Percentiles rank a stretch among this genome's conserved stretches.
phyloP scores from a whole-genome alignment of 2,113 vertebrate genomes.

The Eptatretus burgeri region DNA sequence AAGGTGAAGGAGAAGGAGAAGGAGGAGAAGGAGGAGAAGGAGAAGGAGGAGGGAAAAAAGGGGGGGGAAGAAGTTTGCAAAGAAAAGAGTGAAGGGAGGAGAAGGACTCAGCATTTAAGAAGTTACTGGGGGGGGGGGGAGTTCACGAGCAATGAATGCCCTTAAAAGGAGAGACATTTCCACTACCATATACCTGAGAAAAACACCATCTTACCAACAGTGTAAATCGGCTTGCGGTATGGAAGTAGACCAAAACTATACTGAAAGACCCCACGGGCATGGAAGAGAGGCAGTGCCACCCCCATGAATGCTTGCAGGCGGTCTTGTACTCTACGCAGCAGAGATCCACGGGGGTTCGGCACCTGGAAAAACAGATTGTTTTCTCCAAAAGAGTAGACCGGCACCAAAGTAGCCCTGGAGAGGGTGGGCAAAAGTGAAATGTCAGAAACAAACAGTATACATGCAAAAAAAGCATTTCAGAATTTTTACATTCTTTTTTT shows the following conservation, averaged over 20 bases:
- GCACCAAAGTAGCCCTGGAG: slow-evolving; percentile 33
- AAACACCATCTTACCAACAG: slow-evolving; percentile 32
- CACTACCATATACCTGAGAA: no score
- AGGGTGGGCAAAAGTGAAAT: background rate
- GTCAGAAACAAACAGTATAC: background rate
- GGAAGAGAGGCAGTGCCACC: slow-evolving; percentile 50
- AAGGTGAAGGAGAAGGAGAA: no score
- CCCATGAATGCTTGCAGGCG: slow-evolving; percentile 41
- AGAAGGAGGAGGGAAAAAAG: no score
- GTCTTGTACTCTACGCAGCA: slow-evolving; percentile 31
- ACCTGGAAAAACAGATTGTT: slow-evolving; percentile 58
- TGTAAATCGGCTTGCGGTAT: slow-evolving; percentile 40
- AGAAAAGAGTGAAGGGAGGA: no score
- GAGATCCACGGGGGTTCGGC: slow-evolving; percentile 30
- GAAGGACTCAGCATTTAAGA: no score
- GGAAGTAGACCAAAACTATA: slow-evolving; percentile 61
- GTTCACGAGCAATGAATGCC: no score
- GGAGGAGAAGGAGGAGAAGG: no score
- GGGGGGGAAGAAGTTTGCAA: no score
- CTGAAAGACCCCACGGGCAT: slow-evolving; percentile 60
- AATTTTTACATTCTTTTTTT: no score
- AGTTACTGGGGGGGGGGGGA: no score
- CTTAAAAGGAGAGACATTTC: no score
- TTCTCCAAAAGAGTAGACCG: slow-evolving; percentile 64
- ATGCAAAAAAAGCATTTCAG: no score